Base-by-base conservation (phyloP, 92 coral and sea anemone genomes). In the Actinostola sp. region DNA sequence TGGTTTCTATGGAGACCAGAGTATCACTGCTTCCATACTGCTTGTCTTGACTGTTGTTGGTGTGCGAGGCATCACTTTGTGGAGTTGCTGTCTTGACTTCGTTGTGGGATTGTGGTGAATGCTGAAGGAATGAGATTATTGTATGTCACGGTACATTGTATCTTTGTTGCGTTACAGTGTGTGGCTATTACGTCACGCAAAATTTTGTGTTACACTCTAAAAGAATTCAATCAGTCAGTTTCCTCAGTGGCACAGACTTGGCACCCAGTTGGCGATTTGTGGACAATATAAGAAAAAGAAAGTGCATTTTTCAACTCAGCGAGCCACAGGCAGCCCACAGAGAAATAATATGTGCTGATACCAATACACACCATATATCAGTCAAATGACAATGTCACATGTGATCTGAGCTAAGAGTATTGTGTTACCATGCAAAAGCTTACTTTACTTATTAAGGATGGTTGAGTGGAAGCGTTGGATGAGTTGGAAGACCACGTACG, bases 401-500 rank as follows among this genome's bases (percentile, higher is more conserved):
- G 26, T 20, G 34, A 19, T 23, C 5, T 31, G 2, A 13, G 4
- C 42, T 9, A 30, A 30, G 19, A 31, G n/a, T 12, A 14, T 0
- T 31, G 5, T 58, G 19, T 27, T 36, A 36, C 16, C 2, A 26
- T 30, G 17, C n/a, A 7, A 63, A 23, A 1, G 25, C 65, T 53
- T 70, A 70, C 76, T 53, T 70, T 70, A 41, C 8, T 53, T 2
- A 29, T 42, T 0, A 32, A 15, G 11, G 76, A 45, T 23, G 24
- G 64, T 61, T 68, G 87, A 59, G 41, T 30, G 34, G 51, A 72
- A 1, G 70, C 63, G 45, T 83, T 46, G 36, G 92, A 86, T 20
- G 96, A 86, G n/a, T 85, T 70, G 12, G 77, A 34, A 19, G 92
- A 90, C 81, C 77, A 71, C 16, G 92, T 86, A 26, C 92, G 92